Conservation (phyloP, 2,797 vertebrate genomes). For the Selene dorsalis region DNA sequence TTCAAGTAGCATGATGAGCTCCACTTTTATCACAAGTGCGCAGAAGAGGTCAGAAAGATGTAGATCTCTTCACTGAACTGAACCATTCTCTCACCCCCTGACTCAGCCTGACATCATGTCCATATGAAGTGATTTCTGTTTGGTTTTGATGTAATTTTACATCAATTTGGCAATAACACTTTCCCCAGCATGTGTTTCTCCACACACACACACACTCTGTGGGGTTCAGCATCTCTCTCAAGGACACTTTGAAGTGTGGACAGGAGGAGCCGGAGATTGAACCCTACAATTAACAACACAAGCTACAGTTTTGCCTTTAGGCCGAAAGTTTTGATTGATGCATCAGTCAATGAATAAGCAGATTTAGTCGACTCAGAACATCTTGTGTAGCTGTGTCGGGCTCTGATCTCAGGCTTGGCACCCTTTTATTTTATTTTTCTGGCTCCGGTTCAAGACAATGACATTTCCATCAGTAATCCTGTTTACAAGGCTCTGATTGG, state of each 20-base stretch:
- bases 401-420: conserved; percentile 1
- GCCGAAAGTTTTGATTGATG: background rate
- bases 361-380: background rate
- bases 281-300: background rate
- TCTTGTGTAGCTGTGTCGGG: background rate
- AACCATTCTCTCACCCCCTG: background rate
- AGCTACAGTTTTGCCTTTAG: background rate
- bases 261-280: background rate
- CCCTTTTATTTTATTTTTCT: background rate
- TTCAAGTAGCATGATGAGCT: conserved; percentile 30
- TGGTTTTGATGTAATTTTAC: background rate
- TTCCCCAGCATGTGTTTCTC: background rate
- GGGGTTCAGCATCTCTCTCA: background rate
- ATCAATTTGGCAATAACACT: background rate
- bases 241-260: background rate
- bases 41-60: background rate
- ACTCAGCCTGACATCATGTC: conserved; percentile 11
- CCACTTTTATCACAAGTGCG: conserved; percentile 27
- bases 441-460: background rate
- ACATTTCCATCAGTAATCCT: conserved; percentile 7
- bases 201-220: background rate
- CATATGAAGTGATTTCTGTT: background rate
- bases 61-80: background rate
- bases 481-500: background rate
- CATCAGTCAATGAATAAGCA: background rate